Base-by-base conservation (phyloP, 2,113 vertebrate species). In the Rallus limicola region DNA sequence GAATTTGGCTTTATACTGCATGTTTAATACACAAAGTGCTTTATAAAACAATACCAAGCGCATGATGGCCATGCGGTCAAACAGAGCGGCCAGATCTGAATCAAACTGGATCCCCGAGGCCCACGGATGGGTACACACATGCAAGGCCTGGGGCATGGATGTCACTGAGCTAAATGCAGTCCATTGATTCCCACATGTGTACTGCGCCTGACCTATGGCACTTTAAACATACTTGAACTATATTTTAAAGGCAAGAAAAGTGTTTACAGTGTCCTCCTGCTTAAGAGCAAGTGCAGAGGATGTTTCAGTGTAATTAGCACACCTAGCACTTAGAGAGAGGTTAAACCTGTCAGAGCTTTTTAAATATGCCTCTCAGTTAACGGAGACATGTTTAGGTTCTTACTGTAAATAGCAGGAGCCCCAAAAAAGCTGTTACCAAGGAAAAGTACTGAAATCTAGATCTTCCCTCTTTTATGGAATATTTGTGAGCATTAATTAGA, bases 11-110 rank as follows among this genome's bases (percentile, higher is more conserved):
- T 93, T 87, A 29, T 71, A 4, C 64, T 90, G 52, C 38, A 40
- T 81, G 84, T 78, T 93, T 96, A 95, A 87, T 89, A 59, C 55
- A 56, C 21, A 64, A 58, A 87, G 63, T 88, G 81, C 65, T 94
- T 93, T 96, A 67, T 94, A 94, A 96, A 94, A 96, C 78, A 91
- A 88, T 36, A 50, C 10, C 5, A 4, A 56, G 31, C 31, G 56
- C 76, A 58, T 62, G 69, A 13, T 16, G 53, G 71, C 48, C 42
- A 12, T 14, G 42, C 60, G 46, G 82, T 8, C 79, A 68, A 80
- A 79, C 53, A 62, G 28, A 92, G 62, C 64, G 79, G 31, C 80
- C 58, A 90, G 85, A 11, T 3, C 63, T 72, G 82, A 76, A 76
- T 24, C 70, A 76, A 5, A 33, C 58, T 19, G 86, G 3, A 65